Conservation (phyloP, 2,113 vertebrate species). For the Brachirus orientalis region DNA sequence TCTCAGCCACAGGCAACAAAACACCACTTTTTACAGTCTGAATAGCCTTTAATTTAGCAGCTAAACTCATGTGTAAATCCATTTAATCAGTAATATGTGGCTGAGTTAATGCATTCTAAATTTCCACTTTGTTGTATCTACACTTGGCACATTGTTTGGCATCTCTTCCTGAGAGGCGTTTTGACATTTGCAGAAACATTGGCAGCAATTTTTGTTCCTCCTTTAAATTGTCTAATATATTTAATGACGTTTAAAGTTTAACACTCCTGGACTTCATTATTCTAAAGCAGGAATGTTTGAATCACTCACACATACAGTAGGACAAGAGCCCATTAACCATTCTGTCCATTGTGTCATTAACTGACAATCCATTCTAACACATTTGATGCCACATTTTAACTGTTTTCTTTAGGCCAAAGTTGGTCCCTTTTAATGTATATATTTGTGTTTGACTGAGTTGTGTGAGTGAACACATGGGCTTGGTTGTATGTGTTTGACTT, state of each 20-base stretch:
- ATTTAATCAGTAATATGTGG: not conserved
- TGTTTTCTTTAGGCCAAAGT: constrained; percentile 54
- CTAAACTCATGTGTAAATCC: not conserved
- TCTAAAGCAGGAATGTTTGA: constrained; percentile 30
- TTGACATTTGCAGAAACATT: constrained; percentile 20
- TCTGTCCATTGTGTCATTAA: not conserved
- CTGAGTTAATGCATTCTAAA: constrained; percentile 3
- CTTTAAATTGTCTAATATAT: constrained; percentile 36
- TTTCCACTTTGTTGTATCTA: constrained; percentile 4
- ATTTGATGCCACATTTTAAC: constrained; percentile 33
- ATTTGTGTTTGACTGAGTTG: constrained; percentile 17
- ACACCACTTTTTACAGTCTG: not conserved
- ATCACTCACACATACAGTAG: constrained; percentile 7
- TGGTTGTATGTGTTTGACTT: constrained; percentile 59
- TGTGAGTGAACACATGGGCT: constrained; percentile 39
- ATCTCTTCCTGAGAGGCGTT: constrained; percentile 8
- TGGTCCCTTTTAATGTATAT: constrained; percentile 35
- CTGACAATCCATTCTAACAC: constrained; percentile 27
- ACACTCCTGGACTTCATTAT: constrained; percentile 19
- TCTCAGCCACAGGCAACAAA: not conserved
- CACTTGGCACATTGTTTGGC: constrained; percentile 26
- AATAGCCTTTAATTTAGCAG: not conserved
- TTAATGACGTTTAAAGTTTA: constrained; percentile 23
- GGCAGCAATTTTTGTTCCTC: constrained; percentile 1
- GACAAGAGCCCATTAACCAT: too few species aligned